Conservation (phyloP, 1,140 invertebrate genomes). For the Melipona quadrifasciata region DNA sequence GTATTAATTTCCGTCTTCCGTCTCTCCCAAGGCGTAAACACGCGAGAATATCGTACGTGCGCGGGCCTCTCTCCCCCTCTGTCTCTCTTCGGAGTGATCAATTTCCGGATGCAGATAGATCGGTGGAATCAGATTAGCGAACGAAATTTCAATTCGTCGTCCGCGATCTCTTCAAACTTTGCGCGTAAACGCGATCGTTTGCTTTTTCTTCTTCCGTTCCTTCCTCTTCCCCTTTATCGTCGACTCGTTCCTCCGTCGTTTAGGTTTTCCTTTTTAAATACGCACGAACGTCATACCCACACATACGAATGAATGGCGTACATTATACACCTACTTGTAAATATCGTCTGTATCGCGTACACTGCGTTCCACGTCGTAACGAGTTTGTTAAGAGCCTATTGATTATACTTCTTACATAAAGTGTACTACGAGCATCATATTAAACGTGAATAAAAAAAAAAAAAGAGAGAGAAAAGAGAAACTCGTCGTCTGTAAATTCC, state of each 20-base stretch:
- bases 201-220: not conserved
- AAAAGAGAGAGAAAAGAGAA: not conserved
- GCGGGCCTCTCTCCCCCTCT: not conserved
- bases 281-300: slow-evolving; percentile 5
- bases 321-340: slow-evolving; percentile 56
- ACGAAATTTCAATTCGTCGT: not conserved
- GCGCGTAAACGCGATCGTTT: too few species aligned
- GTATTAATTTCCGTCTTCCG: slow-evolving; percentile 67
- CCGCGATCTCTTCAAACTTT: too few species aligned
- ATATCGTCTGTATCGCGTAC: slow-evolving; percentile 61
- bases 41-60: slow-evolving; percentile 4
- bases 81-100: not conserved
- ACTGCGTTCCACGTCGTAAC: slow-evolving; percentile 47
- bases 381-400: slow-evolving; percentile 64
- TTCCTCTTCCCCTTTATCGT: not conserved
- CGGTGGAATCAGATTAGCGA: not conserved
- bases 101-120: slow-evolving; percentile 29
- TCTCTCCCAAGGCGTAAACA: slow-evolving; percentile 29
- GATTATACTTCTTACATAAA: slow-evolving; percentile 71
- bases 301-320: not conserved
- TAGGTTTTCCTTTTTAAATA: not conserved
- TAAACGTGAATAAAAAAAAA: slow-evolving; percentile 65
- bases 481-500: slow-evolving; percentile 73
- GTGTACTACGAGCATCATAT: slow-evolving; percentile 66
- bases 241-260: not conserved